Percentiles rank a stretch among this genome's conserved stretches.
These are phyloP conservation scores for Ambastaia sidthimunki DNA, from an alignment of 2,797 vertebrate species.

Conservation along the genomic window DNA sequence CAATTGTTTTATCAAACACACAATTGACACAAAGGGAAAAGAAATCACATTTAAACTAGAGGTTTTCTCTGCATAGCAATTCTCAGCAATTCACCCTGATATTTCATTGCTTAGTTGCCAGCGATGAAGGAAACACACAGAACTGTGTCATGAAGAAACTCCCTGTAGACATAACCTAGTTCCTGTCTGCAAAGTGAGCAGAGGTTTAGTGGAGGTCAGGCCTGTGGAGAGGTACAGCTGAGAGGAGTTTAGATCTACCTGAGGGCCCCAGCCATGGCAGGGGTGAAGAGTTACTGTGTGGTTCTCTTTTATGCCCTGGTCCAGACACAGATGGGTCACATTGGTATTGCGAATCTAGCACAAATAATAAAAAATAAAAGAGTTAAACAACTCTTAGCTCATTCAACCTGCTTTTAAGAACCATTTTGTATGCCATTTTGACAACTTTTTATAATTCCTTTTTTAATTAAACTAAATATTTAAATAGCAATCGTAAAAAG, in stretches of 20 bases:
- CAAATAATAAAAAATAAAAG: conserved; percentile 12
- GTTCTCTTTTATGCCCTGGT: conserved; percentile 93
- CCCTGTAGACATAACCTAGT: conserved; percentile 43
- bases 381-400: background rate
- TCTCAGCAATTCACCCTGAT: conserved; percentile 16
- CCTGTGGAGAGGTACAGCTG: conserved; percentile 15
- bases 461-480: no score
- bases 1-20: no score
- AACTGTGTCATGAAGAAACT: conserved; percentile 46
- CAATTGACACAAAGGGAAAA: background rate
- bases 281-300: conserved; percentile 94
- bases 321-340: conserved; percentile 90
- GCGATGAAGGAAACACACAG: conserved; percentile 35
- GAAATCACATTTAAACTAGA: background rate
- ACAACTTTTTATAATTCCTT: no score
- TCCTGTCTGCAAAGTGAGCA: conserved; percentile 4
- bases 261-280: conserved; percentile 93
- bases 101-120: conserved; percentile 37
- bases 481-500: no score
- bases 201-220: conserved; percentile 33
- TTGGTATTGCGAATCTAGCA: conserved; percentile 92
- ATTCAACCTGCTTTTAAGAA: background rate
- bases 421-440: no score
- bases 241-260: conserved; percentile 77
- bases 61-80: background rate